A percentile compares a stretch with the other conserved stretches of the same genome.
phyloP scores from a whole-genome alignment of 2,797 vertebrate genomes.

The Lepidocolaptes lacrymiger region DNA sequence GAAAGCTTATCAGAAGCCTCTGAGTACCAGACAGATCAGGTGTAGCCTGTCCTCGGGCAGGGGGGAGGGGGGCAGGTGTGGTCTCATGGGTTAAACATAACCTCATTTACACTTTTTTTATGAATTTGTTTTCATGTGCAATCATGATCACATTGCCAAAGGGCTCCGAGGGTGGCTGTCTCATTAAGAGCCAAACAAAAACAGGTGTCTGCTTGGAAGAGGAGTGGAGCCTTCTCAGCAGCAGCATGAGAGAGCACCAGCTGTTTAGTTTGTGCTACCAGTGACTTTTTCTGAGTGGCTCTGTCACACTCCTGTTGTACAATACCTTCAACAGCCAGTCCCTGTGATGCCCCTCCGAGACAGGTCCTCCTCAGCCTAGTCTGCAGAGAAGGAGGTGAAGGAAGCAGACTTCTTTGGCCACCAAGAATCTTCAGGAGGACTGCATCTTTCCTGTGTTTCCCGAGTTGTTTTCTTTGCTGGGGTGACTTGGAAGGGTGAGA shows the following conservation, averaged over 20 bases:
- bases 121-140: constrained; percentile 38
- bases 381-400: not conserved
- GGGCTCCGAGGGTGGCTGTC: not conserved
- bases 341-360: accelerated
- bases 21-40: constrained; percentile 81
- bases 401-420: not conserved
- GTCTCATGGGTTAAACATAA: constrained; percentile 31
- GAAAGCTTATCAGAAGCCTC: constrained; percentile 81
- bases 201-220: not conserved
- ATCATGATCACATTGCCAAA: constrained; percentile 6
- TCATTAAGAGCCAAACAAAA: not conserved
- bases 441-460: not conserved
- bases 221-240: not conserved
- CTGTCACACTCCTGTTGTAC: not conserved
- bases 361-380: not conserved
- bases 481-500: not conserved
- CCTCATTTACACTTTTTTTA: constrained; percentile 47
- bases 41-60: constrained; percentile 56
- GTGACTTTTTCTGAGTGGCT: not conserved
- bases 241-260: not conserved
- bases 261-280: not conserved
- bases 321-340: not conserved
- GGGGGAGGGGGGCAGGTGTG: constrained; percentile 6
- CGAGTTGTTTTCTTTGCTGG: not conserved
- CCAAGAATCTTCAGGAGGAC: not conserved